phyloP scores from a whole-genome alignment of 2,888 invertebrate genomes.

The Rugalucina vietnamica region DNA sequence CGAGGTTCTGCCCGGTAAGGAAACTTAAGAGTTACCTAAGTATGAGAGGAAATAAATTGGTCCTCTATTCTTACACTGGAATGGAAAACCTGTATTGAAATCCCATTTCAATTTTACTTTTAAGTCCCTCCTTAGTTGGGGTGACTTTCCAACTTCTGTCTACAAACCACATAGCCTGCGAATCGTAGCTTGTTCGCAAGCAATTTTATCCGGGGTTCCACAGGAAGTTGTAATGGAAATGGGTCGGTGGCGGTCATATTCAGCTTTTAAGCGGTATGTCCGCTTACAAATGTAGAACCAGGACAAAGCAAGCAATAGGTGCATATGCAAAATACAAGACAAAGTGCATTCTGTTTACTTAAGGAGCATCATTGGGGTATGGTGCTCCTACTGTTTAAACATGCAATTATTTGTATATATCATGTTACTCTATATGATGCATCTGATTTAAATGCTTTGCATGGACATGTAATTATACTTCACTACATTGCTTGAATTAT shows the following conservation, averaged over 20 bases:
- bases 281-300: background rate
- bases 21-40: too few species aligned
- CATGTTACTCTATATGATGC: background rate
- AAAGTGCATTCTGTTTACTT: background rate
- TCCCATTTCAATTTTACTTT: background rate
- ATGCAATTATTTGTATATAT: background rate
- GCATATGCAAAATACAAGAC: too few species aligned
- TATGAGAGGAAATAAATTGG: too few species aligned
- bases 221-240: background rate
- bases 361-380: background rate
- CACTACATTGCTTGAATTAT: background rate
- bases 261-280: conserved; percentile 2
- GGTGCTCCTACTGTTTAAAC: background rate
- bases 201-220: background rate
- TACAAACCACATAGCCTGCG: conserved; percentile 7
- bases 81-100: background rate
- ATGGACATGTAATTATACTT: background rate
- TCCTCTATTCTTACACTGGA: background rate
- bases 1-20: too few species aligned
- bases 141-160: background rate
- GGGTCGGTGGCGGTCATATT: background rate
- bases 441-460: background rate
- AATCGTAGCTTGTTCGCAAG: conserved; percentile 6
- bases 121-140: background rate
- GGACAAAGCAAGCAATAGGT: background rate